Evolutionary conservation across 2,888 invertebrate species (phyloP).

Genomic region (Sinohyriopsis cumingii): DNA sequence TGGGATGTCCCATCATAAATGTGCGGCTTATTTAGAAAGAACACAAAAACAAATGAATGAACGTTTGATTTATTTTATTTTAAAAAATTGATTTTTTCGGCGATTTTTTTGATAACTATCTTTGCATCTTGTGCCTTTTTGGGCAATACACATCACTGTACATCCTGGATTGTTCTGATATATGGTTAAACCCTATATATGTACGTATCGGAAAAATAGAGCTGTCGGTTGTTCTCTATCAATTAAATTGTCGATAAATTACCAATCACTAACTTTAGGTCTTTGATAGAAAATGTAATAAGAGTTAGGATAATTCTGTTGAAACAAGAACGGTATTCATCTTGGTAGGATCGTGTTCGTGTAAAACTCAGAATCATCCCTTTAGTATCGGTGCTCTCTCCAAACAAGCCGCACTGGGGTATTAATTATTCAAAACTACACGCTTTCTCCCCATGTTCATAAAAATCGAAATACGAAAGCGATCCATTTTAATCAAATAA

Average conservation of each 20-base stretch:
- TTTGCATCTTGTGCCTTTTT: too few species aligned
- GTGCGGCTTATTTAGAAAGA: too few species aligned
- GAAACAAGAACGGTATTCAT: not conserved
- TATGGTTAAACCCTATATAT: too few species aligned
- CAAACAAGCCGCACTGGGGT: not conserved
- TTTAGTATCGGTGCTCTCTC: not conserved
- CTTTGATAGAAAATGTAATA: not conserved
- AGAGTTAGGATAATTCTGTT: not conserved
- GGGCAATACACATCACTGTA: too few species aligned
- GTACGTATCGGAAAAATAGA: not conserved
- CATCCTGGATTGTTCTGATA: too few species aligned
- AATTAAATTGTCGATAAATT: not conserved
- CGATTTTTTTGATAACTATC: too few species aligned
- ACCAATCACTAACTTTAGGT: not conserved
- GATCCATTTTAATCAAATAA: constrained; percentile 38
- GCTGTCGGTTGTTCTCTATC: not conserved
- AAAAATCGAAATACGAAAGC: constrained; percentile 22
- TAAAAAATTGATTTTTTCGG: too few species aligned
- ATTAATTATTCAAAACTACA: not conserved
- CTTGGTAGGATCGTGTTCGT: not conserved
- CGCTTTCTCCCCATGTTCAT: not conserved
- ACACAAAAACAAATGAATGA: too few species aligned
- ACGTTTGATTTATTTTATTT: too few species aligned
- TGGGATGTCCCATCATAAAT: too few species aligned
- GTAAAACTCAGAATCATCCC: not conserved